These are phyloP conservation scores for Bibio marci DNA, from an alignment of 2,888 invertebrate species.

Conservation along the genomic window DNA sequence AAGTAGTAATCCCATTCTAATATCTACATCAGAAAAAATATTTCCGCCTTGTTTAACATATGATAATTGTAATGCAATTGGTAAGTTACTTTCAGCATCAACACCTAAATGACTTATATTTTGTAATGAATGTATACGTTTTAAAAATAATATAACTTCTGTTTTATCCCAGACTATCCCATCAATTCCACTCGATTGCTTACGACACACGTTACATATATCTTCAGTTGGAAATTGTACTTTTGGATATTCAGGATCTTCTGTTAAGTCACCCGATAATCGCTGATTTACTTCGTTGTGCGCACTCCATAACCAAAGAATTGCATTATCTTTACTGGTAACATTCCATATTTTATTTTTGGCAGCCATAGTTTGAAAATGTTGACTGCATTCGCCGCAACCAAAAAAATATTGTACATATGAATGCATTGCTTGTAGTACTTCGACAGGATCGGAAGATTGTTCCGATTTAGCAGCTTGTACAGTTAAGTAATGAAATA, in stretches of 20 bases:
- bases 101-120: constrained; percentile 22
- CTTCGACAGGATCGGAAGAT: constrained; percentile 41
- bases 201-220: constrained; percentile 51
- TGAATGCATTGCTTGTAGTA: constrained; percentile 67
- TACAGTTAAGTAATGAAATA: constrained; percentile 85
- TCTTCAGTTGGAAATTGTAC: constrained; percentile 61
- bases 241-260: constrained; percentile 83
- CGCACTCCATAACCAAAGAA: constrained; percentile 86
- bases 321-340: constrained; percentile 49
- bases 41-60: constrained; percentile 19
- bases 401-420: constrained; percentile 89
- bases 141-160: constrained; percentile 22
- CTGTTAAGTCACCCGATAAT: constrained; percentile 67
- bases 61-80: constrained; percentile 16
- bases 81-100: constrained; percentile 16
- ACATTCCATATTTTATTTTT: constrained; percentile 52
- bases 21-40: constrained; percentile 36
- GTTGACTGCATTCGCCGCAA: constrained; percentile 74
- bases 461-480: constrained; percentile 39
- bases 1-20: constrained; percentile 58
- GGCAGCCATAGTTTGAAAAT: constrained; percentile 75
- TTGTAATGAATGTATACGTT: constrained; percentile 22
- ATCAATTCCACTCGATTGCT: constrained; percentile 7
- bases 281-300: constrained; percentile 88
- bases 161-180: constrained; percentile 21